phyloP scores from a whole-genome alignment of 1,140 invertebrate genomes.

The Pteromalus puparum region DNA sequence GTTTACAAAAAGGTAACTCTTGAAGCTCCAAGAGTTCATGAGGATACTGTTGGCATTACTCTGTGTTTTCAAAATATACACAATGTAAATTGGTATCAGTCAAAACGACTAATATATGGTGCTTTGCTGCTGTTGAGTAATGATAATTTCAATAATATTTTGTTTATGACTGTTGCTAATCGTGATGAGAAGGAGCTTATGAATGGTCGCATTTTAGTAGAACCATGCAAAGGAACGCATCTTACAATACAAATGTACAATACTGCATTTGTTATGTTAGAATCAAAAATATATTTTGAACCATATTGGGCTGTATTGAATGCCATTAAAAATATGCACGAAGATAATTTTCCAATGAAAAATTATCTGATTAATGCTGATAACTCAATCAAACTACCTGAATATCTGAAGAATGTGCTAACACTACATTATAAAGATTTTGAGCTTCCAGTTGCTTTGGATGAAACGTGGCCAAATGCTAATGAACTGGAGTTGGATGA shows the following conservation, averaged over 20 bases:
- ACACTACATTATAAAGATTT: not conserved
- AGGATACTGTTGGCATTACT: not conserved
- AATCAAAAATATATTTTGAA: constrained; percentile 82
- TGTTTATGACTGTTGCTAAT: constrained; percentile 7
- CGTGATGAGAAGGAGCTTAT: not conserved
- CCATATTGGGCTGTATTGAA: constrained; percentile 81
- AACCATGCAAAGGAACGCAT: not conserved
- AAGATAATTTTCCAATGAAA: constrained; percentile 63
- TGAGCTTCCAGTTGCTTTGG: not conserved
- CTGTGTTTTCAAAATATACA: not conserved
- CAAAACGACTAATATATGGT: constrained; percentile 15
- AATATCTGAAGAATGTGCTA: not conserved
- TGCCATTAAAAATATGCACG: constrained; percentile 77
- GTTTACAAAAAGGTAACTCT: constrained; percentile 15
- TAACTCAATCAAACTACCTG: not conserved
- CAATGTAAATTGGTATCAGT: constrained; percentile 6
- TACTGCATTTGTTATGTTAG: constrained; percentile 77
- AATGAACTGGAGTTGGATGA: constrained; percentile 75
- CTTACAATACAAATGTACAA: constrained; percentile 60
- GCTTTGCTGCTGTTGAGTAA: not conserved
- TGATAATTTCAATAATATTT: constrained; percentile 29
- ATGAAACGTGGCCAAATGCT: not conserved
- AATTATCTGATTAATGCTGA: not conserved
- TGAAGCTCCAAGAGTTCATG: not conserved
- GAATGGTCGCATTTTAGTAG: constrained; percentile 15